Base-by-base conservation (phyloP, 2,888 invertebrate genomes). In the Iphiclides podalirius region DNA sequence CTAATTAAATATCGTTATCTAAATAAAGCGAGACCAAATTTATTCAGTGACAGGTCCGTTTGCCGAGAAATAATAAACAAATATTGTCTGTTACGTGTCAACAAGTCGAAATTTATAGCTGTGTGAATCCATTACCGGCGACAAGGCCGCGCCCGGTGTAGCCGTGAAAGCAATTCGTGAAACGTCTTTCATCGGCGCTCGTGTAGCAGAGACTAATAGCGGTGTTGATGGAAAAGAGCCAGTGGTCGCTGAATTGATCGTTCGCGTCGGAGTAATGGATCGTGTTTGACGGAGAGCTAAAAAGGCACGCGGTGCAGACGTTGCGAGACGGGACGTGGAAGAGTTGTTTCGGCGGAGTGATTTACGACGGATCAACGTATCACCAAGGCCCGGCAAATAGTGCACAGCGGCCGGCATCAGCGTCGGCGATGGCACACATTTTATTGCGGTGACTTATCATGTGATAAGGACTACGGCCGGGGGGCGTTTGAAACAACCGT, bases 1-100 rank as follows among this genome's bases (percentile, higher is more conserved):
- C 66, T 72, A 75, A 81, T 83, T 83, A 83, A 83, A 85, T 73
- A 81, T 60, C 66, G 64, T 75, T 82, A 83, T 81, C 75, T 76
- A 67, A 80, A 80, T 75, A 76, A 70, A 76, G 73, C 71, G 72
- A 61, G 31, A 67, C 60, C 58, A 76, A 79, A 81, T 84, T 83
- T 84, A 70, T 71, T 68, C 67, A 72, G 70, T 75, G 79, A 80
- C 79, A 79, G 67, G 66, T 63, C 52, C 75, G 76, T 83, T 79
- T 75, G 75, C 64, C 59, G 57, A 71, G 69, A 72, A 77, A 79
- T 81, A 80, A 79, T 75, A 73, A 68, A 73, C 71, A 83, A 84
- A 85, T 77, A 82, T 80, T 75, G 71, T 68, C 61, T 67, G 62
- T 63, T 66, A 57, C 57, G 66, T 75, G 79, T 77, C 78, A 78